Evolutionary conservation across 1,140 invertebrate species (phyloP).

Genomic region (Mizuhopecten yessoensis): DNA sequence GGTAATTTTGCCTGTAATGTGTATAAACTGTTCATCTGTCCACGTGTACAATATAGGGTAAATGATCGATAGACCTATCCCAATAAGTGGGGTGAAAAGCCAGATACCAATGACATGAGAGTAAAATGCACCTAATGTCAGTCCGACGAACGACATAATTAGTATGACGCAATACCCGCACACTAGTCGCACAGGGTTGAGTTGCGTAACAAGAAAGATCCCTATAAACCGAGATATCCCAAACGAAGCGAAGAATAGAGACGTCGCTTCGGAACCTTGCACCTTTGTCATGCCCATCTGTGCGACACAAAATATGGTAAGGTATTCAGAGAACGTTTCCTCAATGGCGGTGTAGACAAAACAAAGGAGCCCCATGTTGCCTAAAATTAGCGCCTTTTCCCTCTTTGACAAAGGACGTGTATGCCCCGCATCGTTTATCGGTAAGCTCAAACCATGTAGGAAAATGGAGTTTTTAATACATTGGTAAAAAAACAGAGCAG

Average conservation of each 20-base stretch:
- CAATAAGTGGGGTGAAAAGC: constrained; percentile 64
- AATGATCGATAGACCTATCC: constrained; percentile 68
- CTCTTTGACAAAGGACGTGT: constrained; percentile 47
- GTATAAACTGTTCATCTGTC: constrained; percentile 68
- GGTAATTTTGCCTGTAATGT: constrained; percentile 68
- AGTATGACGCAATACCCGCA: constrained; percentile 61
- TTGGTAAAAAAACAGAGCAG: constrained; percentile 65
- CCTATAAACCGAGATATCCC: constrained; percentile 67
- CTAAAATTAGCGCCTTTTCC: constrained; percentile 58
- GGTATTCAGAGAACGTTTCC: constrained; percentile 69
- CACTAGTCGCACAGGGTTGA: constrained; percentile 64
- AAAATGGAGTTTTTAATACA: constrained; percentile 46
- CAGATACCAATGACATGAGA: constrained; percentile 65
- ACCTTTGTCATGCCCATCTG: constrained; percentile 69
- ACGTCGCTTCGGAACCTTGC: constrained; percentile 63
- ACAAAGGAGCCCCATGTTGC: constrained; percentile 61
- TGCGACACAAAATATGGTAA: constrained; percentile 67
- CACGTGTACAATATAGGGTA: constrained; percentile 71
- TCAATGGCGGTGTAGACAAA: constrained; percentile 68
- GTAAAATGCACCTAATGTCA: constrained; percentile 62
- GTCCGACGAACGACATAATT: constrained; percentile 59
- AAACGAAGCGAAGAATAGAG: constrained; percentile 70
- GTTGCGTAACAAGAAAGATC: constrained; percentile 63
- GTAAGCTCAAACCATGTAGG: background rate
- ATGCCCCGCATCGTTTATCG: constrained; percentile 9